Evolutionary conservation across 2,113 vertebrate genomes (phyloP).

Genomic region (Pterophyllum scalare): DNA sequence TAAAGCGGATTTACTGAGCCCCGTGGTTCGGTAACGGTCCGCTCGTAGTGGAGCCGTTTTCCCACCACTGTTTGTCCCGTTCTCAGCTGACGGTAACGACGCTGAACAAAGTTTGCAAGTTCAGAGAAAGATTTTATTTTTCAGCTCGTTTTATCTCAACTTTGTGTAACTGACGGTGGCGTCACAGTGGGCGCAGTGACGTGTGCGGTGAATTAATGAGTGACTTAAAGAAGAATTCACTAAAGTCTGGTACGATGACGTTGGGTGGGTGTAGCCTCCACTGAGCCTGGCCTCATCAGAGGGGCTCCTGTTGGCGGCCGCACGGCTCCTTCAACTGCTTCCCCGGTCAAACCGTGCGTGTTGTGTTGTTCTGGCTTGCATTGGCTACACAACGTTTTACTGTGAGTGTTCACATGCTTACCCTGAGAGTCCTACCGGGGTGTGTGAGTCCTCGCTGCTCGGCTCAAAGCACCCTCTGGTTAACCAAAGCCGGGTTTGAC

Average conservation of each 20-base stretch:
- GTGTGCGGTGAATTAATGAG: slow-evolving; percentile 2
- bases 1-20: background rate
- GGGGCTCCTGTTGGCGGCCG: background rate
- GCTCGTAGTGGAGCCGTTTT: background rate
- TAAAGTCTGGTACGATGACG: background rate
- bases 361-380: background rate
- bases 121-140: background rate
- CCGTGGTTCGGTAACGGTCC: accelerated
- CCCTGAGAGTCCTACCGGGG: background rate
- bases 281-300: background rate
- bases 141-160: background rate
- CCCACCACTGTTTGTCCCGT: too few relatives aligned
- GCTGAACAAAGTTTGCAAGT: background rate
- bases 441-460: background rate
- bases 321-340: background rate
- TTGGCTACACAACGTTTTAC: too few relatives aligned
- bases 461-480: too few relatives aligned
- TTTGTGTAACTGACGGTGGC: background rate
- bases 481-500: accelerated
- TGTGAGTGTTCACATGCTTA: background rate
- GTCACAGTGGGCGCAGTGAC: background rate
- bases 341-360: background rate
- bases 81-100: background rate
- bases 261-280: background rate
- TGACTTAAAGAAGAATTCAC: background rate